A percentile compares a stretch with the other conserved stretches of the same genome.
Conservation (phyloP, 2,888 invertebrate species). For the Trisateles emortualis region DNA sequence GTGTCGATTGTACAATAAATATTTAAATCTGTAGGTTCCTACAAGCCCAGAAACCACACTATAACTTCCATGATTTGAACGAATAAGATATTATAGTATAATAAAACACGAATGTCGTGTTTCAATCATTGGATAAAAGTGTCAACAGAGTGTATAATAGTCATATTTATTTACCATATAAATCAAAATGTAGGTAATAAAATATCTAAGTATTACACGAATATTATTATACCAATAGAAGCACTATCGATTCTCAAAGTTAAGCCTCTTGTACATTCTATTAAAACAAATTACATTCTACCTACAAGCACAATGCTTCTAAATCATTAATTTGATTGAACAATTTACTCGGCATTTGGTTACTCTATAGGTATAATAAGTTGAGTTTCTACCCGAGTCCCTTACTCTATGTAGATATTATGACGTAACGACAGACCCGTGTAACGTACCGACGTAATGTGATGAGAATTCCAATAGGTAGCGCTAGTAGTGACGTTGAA, state of each 20-base stretch:
- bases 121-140: not conserved
- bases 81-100: not conserved
- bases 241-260: not conserved
- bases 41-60: too few relatives aligned
- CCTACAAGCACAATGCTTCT: not conserved
- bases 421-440: slow-evolving; percentile 11
- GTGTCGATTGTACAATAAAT: too few relatives aligned
- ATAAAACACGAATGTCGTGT: not conserved
- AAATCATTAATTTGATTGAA: slow-evolving; percentile 1
- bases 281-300: not conserved
- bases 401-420: not conserved
- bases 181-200: not conserved
- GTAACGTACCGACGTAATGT: slow-evolving; percentile 26
- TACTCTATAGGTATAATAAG: not conserved
- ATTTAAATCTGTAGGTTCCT: too few relatives aligned
- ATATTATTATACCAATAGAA: not conserved
- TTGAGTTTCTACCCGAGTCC: not conserved
- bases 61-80: too few relatives aligned
- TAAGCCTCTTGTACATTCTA: not conserved
- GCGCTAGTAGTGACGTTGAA: slow-evolving; percentile 21
- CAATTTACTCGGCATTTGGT: not conserved
- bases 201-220: not conserved
- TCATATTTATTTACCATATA: not conserved
- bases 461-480: slow-evolving; percentile 39
- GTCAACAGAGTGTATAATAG: not conserved